A percentile compares a stretch with the other conserved stretches of the same genome.
Evolutionary conservation across 2,113 vertebrate species (phyloP).

Genomic region (Mus spicilegus): DNA sequence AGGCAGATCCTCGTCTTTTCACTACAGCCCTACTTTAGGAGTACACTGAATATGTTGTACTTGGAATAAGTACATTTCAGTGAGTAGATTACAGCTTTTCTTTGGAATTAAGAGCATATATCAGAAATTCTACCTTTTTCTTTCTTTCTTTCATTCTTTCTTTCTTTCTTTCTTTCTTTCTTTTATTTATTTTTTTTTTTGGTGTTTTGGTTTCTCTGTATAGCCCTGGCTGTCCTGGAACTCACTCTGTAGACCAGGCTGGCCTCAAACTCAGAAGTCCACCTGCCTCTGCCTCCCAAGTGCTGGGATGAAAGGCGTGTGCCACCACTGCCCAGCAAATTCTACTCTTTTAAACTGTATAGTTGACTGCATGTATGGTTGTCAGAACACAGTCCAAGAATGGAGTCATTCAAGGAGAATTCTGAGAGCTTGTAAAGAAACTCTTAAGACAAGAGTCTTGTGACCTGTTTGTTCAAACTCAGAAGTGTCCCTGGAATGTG

Average conservation of each 20-base stretch:
- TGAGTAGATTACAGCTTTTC: background rate
- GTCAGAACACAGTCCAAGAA: background rate
- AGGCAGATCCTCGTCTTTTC: background rate
- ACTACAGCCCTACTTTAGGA: background rate
- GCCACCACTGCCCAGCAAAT: no score
- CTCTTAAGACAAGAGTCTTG: background rate
- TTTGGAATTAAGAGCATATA: background rate
- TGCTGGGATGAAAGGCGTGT: no score
- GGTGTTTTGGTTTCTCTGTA: no score
- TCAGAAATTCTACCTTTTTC: background rate
- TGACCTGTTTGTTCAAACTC: background rate
- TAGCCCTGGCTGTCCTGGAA: no score
- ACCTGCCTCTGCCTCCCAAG: no score
- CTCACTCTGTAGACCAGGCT: no score
- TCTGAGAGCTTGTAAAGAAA: background rate
- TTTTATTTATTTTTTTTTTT: no score
- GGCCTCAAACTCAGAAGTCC: no score
- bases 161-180: no score
- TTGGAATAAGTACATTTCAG: conserved; percentile 10
- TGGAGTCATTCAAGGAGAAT: background rate
- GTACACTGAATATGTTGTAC: background rate
- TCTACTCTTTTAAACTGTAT: no score
- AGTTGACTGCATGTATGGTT: background rate
- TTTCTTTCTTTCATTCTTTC: no score
- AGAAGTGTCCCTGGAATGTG: background rate